Percentiles rank a stretch among this genome's conserved stretches.
phyloP scores from a whole-genome alignment of 2,797 vertebrate genomes.

The Ciconia nigra region DNA sequence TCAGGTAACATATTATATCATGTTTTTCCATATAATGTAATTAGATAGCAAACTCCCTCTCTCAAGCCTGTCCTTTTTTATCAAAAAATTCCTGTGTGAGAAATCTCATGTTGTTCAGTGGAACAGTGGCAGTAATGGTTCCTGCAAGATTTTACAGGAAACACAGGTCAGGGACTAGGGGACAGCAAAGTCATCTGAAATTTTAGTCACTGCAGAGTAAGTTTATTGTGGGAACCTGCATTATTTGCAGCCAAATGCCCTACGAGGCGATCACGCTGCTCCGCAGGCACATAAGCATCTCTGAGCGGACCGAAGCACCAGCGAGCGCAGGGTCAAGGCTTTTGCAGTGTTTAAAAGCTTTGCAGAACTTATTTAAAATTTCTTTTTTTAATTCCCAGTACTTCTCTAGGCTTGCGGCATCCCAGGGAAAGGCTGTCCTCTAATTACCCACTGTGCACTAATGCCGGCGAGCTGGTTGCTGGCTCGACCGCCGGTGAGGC shows the following conservation, averaged over 20 bases:
- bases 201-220: background rate
- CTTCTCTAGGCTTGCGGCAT: background rate
- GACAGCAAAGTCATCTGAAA: background rate
- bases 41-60: background rate
- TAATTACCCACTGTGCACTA: background rate
- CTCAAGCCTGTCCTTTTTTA: background rate
- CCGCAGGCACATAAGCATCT: background rate
- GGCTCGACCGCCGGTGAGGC: background rate
- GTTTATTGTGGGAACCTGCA: background rate
- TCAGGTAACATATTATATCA: constrained; percentile 35
- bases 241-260: background rate
- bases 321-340: background rate
- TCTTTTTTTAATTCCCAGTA: background rate
- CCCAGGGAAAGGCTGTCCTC: background rate
- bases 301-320: fast-evolving
- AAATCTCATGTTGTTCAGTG: background rate
- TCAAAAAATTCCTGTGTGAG: background rate
- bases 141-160: background rate
- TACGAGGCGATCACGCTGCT: background rate
- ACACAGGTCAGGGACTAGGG: background rate
- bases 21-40: background rate
- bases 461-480: background rate
- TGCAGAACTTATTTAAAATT: background rate
- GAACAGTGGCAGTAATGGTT: background rate
- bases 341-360: background rate